Evolutionary conservation across 2,888 invertebrate species (phyloP), one percentile per base, ranked within the genome.

Genomic region (Periphyllus acericola): DNA sequence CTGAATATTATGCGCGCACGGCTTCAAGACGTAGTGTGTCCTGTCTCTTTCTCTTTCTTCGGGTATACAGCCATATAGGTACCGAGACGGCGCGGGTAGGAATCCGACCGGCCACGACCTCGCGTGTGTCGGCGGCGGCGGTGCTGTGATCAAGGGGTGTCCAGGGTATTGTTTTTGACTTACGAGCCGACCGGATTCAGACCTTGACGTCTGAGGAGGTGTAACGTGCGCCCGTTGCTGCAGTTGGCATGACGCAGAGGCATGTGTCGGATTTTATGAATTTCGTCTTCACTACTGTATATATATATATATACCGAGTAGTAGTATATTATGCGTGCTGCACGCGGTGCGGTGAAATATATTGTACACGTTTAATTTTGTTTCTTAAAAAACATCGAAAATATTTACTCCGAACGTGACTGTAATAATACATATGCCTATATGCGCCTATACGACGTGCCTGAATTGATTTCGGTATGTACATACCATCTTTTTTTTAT

Each of bases 101-200:
- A 71, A 80, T 72, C 79, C 81, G 87, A 87, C 71, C 81, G 81
- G 46, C 46, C 68, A 19, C 83, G 84, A 83, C 83, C 83, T 83
- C 83, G 36, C 32, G 46, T 25, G 76, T 40, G 52, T 34, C 83
- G 74, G 83, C 76, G 83, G 83, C 84, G 46, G 60, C 76, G 21
- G 75, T 29, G 40, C 60, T 21, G 60, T 55, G 84, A 84, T 84
- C 74, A 84, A 83, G 83, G 84, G 75, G 76, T 84, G 84, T 84
- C 76, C 71, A 66, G 75, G 84, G 84, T 75, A 76, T 83, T 83
- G 83, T 84, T 84, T 84, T 84, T 84, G 60, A 84, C 84, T 84
- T 40, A 29, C 40, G 76, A 76, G 40, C 84, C 75, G 84, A 84
- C 74, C 40, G 83, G 55, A 83, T 74, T 60, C 19, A n/a, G 75